Percentiles rank a stretch among this genome's conserved stretches.
These are phyloP conservation scores for Cancer borealis DNA, from an alignment of 2,888 invertebrate species.

Conservation along the genomic window DNA sequence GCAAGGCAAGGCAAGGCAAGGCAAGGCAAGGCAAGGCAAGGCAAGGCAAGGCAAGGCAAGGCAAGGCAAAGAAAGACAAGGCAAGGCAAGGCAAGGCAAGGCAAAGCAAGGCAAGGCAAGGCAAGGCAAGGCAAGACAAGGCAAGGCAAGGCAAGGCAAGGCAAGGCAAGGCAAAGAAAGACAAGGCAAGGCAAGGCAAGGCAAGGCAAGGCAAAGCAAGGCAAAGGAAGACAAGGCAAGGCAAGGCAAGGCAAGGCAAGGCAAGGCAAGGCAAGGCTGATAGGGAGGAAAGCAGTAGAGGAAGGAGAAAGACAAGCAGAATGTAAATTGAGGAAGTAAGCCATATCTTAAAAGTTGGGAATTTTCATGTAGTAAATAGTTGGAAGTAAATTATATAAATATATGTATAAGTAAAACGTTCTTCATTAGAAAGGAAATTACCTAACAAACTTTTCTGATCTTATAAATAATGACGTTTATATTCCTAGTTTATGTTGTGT, in stretches of 20 bases:
- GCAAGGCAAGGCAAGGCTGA: not conserved
- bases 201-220: not conserved
- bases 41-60: not conserved
- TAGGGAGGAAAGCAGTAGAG: not conserved
- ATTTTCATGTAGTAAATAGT: not conserved
- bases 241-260: too few species aligned
- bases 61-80: not conserved
- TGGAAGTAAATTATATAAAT: not conserved
- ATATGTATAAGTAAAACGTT: not conserved
- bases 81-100: not conserved
- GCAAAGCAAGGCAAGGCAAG: not conserved
- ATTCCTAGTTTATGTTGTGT: not conserved
- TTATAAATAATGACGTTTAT: not conserved
- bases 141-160: not conserved
- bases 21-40: not conserved
- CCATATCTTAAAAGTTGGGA: not conserved
- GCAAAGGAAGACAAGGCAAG: too few species aligned
- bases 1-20: not conserved
- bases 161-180: not conserved
- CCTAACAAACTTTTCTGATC: not conserved
- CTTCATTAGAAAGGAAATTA: not conserved
- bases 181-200: not conserved
- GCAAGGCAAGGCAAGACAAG: not conserved
- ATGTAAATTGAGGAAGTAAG: conserved; percentile 1
- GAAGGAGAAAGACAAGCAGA: not conserved